Percentiles rank a stretch among this genome's conserved stretches.
Evolutionary conservation across 1,140 invertebrate genomes (phyloP).

Genomic region (Philopotamus ludificatus): DNA sequence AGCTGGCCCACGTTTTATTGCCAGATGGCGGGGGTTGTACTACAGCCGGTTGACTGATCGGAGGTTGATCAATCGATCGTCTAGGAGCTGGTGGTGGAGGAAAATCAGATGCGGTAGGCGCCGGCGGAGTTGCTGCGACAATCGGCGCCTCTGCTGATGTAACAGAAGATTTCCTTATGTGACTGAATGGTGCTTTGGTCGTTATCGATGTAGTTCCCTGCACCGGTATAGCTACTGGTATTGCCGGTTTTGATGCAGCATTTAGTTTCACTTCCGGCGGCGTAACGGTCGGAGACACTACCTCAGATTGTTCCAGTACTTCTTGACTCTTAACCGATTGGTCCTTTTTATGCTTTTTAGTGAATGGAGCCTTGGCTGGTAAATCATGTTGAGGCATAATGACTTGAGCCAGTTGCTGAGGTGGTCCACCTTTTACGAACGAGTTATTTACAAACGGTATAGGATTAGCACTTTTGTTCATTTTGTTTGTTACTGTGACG

Average conservation of each 20-base stretch:
- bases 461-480: conserved; percentile 47
- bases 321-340: conserved; percentile 40
- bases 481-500: conserved; percentile 40
- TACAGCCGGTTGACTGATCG: conserved; percentile 38
- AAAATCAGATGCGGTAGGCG: conserved; percentile 54
- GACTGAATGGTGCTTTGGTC: conserved; percentile 52
- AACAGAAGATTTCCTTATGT: conserved; percentile 47
- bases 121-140: conserved; percentile 48
- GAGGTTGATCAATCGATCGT: conserved; percentile 46
- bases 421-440: conserved; percentile 28
- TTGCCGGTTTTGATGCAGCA: conserved; percentile 46
- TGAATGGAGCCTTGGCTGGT: conserved; percentile 53
- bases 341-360: conserved; percentile 52
- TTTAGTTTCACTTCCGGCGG: conserved; percentile 51
- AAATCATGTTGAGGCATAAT: conserved; percentile 50
- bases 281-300: conserved; percentile 49
- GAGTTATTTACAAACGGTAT: conserved; percentile 30
- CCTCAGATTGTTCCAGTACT: conserved; percentile 44
- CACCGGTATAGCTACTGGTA: conserved; percentile 17
- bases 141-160: conserved; percentile 46
- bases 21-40: conserved; percentile 46
- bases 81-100: conserved; percentile 53
- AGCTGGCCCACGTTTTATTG: conserved; percentile 53
- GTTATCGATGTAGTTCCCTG: conserved; percentile 40
- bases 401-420: conserved; percentile 46